These are phyloP conservation scores for Oceanodroma leucorhoa DNA, from an alignment of 2,797 vertebrate species.

Conservation along the genomic window DNA sequence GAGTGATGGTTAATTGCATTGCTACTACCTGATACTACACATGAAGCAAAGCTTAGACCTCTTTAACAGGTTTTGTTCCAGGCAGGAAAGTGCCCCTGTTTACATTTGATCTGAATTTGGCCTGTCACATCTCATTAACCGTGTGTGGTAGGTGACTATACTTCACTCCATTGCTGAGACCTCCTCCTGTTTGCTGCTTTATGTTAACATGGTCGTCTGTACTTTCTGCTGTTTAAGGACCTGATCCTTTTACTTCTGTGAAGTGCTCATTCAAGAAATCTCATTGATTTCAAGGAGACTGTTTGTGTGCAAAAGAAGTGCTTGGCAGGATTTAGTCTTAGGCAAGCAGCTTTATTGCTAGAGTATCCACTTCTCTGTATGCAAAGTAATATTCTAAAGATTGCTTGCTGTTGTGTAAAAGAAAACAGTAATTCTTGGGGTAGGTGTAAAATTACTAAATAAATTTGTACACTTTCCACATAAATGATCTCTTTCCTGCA, in stretches of 20 bases:
- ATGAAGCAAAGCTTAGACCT: neutral
- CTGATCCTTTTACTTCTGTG: slow-evolving; percentile 47
- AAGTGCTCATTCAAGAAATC: slow-evolving; percentile 49
- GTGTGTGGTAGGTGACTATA: neutral
- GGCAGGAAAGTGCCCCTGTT: neutral
- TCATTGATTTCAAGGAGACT: slow-evolving; percentile 45
- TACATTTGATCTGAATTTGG: slow-evolving; percentile 7
- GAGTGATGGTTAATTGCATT: neutral
- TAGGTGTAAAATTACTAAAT: neutral
- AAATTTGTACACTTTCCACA: neutral
- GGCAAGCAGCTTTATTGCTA: slow-evolving; percentile 3
- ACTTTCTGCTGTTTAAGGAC: slow-evolving; percentile 32
- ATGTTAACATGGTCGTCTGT: neutral
- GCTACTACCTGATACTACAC: neutral
- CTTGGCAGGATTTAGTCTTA: slow-evolving; percentile 34
- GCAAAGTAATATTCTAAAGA: neutral
- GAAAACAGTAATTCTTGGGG: neutral
- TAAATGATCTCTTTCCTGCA: neutral
- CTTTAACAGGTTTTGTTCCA: slow-evolving; percentile 7
- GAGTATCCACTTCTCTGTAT: neutral
- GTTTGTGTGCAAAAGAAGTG: slow-evolving; percentile 28
- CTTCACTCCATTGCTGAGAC: neutral
- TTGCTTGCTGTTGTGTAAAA: neutral
- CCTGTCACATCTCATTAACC: slow-evolving; percentile 23
- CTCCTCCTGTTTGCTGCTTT: slow-evolving; percentile 19